Conservation (phyloP, 92 coral and sea anemone genomes). For the Phenganax subtilis region DNA sequence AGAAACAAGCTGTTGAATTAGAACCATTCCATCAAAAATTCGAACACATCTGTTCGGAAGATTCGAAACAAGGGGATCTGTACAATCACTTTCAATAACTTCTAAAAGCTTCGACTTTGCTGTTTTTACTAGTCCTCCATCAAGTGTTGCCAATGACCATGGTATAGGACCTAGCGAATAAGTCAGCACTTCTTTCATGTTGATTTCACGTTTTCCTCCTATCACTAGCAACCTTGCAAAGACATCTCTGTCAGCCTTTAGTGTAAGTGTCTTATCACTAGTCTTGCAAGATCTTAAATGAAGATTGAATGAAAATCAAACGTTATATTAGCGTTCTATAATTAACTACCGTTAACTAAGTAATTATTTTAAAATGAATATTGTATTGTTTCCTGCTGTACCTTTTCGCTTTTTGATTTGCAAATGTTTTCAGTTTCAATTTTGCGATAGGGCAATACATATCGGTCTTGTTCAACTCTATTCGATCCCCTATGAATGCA, state of each 20-base stretch:
- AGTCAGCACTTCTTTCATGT: not conserved
- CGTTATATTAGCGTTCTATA: too few species aligned
- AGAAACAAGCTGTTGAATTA: slow-evolving; percentile 1
- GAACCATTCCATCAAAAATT: not conserved
- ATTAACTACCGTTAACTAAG: too few species aligned
- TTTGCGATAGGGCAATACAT: slow-evolving; percentile 45
- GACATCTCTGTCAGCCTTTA: slow-evolving; percentile 35
- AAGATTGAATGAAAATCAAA: too few species aligned
- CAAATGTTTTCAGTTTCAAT: slow-evolving; percentile 44
- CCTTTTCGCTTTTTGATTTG: slow-evolving; percentile 7
- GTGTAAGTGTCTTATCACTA: slow-evolving; percentile 30
- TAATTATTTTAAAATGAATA: too few species aligned
- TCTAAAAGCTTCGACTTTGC: not conserved
- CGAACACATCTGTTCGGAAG: not conserved
- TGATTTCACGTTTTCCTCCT: not conserved
- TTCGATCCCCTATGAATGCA: slow-evolving; percentile 31
- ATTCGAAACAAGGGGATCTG: not conserved
- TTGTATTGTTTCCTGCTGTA: too few species aligned
- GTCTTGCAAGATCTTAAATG: not conserved
- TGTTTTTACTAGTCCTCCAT: not conserved
- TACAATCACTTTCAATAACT: not conserved
- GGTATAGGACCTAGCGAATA: not conserved
- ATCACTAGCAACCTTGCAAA: slow-evolving; percentile 36
- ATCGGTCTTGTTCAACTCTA: slow-evolving; percentile 33
- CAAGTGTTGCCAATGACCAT: not conserved